Evolutionary conservation across 2,888 invertebrate species (phyloP), one percentile per base, ranked within the genome.

Genomic region (Agrochola macilenta): DNA sequence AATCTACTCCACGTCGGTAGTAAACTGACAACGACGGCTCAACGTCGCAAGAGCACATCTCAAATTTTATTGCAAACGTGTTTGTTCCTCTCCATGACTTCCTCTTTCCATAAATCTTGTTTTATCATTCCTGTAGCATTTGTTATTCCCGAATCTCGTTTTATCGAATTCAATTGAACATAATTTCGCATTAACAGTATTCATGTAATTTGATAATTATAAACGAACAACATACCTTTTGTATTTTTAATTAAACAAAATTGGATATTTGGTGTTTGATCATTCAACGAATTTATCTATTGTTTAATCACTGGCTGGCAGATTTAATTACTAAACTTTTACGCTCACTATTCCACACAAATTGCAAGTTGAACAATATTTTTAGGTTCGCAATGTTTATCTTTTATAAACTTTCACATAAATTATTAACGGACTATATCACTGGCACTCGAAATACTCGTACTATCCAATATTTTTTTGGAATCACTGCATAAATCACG

Each of bases 401-500:
- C 12, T 58, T 66, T 68, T 69, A 61, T 66, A 66, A 66, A 72
- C 64, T 52, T 74, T 73, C 86, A 83, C 78, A 69, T 75, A 35
- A 52, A 71, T 64, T 74, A 66, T 66, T 17, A 58, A 54, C 12
- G 17, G 14, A 60, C 49, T 49, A 64, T 69, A 61, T 73, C 75
- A 81, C 82, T 64, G 54, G 26, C 61, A 70, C 70, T 82, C n/a
- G 2, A 60, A 76, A 72, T 26, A 46, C n/a, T n/a, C n/a, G n/a
- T n/a, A n/a, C 5, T 7, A 71, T 68, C 65, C 46, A 65, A 78
- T 76, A 66, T 57, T 74, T 85, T 76, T 63, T 52, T n/a, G n/a
- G 26, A 71, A 79, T 79, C 76, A 80, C 76, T 84, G 83, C 81
- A 76, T 81, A 90, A 88, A 76, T 76, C 79, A 91, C 94, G 93